Percentiles rank a stretch among this genome's conserved stretches.
Evolutionary conservation across 1,140 invertebrate genomes (phyloP).

Genomic region (Megalonaias nervosa): DNA sequence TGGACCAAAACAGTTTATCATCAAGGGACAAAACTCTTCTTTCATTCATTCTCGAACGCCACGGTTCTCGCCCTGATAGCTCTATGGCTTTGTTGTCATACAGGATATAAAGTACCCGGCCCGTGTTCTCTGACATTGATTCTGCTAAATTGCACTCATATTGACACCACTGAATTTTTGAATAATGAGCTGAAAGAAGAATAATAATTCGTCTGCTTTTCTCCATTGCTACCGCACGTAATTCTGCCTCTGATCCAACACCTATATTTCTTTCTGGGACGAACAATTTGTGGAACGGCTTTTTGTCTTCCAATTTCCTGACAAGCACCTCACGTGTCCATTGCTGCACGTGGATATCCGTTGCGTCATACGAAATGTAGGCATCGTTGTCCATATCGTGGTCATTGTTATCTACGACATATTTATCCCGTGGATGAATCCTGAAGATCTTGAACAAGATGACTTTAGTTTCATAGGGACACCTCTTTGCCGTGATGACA

Average conservation of each 20-base stretch:
- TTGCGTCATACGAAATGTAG: conserved; percentile 27
- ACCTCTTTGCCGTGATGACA: conserved; percentile 4
- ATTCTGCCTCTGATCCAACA: background rate
- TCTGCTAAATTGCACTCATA: conserved; percentile 41
- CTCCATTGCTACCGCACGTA: too few relatives aligned
- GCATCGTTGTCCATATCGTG: conserved; percentile 16
- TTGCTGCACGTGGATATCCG: conserved; percentile 7
- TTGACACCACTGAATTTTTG: conserved; percentile 14
- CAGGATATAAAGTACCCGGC: conserved; percentile 38
- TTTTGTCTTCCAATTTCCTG: conserved; percentile 7
- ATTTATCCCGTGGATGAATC: conserved; percentile 8
- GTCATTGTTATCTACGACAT: conserved; percentile 2
- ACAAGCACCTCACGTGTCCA: conserved; percentile 13
- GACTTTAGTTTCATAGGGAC: conserved; percentile 31
- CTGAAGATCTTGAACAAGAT: conserved; percentile 9
- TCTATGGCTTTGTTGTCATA: conserved; percentile 35
- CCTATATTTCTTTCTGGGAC: conserved; percentile 11
- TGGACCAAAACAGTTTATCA: conserved; percentile 47
- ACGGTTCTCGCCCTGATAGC: conserved; percentile 33
- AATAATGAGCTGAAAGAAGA: too few relatives aligned
- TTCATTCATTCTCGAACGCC: conserved; percentile 32
- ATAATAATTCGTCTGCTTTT: too few relatives aligned
- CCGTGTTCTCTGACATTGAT: conserved; percentile 36
- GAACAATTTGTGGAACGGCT: conserved; percentile 17
- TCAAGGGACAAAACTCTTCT: conserved; percentile 38